Evolutionary conservation across 2,113 vertebrate species (phyloP).

Genomic region (Sitta europaea): DNA sequence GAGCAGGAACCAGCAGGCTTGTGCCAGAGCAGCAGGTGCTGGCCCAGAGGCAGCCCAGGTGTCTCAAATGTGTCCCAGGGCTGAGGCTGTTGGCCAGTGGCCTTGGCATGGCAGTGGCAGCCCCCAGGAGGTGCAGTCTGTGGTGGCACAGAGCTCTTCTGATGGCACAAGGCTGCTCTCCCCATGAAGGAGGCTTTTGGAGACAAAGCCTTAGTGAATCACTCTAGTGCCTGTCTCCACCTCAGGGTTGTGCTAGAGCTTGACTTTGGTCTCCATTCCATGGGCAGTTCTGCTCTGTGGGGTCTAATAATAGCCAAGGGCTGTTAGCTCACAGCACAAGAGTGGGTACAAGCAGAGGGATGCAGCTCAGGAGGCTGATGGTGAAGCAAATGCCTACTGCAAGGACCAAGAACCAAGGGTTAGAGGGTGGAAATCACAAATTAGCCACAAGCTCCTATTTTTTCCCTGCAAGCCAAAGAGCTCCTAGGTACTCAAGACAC

Average conservation of each 20-base stretch:
- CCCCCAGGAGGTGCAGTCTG: neutral
- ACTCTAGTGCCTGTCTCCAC: neutral
- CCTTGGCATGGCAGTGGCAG: neutral
- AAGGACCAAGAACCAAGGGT: neutral
- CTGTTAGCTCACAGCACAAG: neutral
- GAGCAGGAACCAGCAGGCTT: neutral
- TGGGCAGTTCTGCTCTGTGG: neutral
- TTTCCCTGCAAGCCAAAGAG: neutral
- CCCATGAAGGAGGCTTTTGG: neutral
- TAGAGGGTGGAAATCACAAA: neutral
- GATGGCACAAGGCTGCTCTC: neutral
- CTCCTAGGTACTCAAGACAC: neutral
- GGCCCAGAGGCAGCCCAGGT: neutral
- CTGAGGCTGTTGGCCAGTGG: too few species aligned
- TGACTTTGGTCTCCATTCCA: neutral
- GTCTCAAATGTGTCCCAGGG: neutral
- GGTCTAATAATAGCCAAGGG: neutral
- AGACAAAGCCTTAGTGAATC: neutral
- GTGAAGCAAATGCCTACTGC: accelerated
- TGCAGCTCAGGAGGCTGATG: neutral
- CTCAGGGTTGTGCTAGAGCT: neutral
- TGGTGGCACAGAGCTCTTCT: neutral
- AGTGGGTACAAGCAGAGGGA: accelerated
- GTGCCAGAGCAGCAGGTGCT: neutral
- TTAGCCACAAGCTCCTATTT: accelerated